A percentile compares a stretch with the other conserved stretches of the same genome.
Conservation (phyloP, 1,140 invertebrate species). For the Copidosoma floridanum region DNA sequence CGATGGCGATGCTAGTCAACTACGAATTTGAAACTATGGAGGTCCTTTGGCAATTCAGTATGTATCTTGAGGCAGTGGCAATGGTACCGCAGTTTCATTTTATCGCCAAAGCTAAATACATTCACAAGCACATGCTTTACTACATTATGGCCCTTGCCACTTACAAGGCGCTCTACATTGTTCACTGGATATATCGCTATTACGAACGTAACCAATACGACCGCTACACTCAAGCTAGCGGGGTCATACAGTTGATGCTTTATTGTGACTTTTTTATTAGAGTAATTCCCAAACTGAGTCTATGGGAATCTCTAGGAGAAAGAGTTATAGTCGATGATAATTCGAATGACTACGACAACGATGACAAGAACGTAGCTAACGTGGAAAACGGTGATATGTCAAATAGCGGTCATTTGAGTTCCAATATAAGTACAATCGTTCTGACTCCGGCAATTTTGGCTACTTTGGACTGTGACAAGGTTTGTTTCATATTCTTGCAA, state of each 20-base stretch:
- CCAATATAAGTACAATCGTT: not conserved
- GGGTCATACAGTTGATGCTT: constrained; percentile 89
- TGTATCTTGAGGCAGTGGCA: constrained; percentile 13
- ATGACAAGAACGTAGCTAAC: not conserved
- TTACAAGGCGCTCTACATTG: not conserved
- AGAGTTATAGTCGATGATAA: no score
- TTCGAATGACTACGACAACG: not conserved
- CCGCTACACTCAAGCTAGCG: constrained; percentile 89
- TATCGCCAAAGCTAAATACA: not conserved
- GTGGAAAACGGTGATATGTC: no score
- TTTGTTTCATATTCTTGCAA: not conserved
- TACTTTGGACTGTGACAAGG: not conserved
- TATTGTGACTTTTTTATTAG: constrained; percentile 97
- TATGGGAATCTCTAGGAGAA: no score
- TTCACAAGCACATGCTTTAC: constrained; percentile 8
- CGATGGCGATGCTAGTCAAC: constrained; percentile 87
- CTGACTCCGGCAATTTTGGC: not conserved
- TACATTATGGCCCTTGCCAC: constrained; percentile 1
- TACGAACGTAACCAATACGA: constrained; percentile 88
- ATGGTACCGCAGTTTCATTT: constrained; percentile 16
- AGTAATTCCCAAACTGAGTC: no score
- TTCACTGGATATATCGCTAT: constrained; percentile 61
- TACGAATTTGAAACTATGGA: constrained; percentile 81
- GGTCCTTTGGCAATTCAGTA: constrained; percentile 18
- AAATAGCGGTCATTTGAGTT: not conserved